phyloP scores from a whole-genome alignment of 2,888 invertebrate genomes.

The Agapostemon virescens region DNA sequence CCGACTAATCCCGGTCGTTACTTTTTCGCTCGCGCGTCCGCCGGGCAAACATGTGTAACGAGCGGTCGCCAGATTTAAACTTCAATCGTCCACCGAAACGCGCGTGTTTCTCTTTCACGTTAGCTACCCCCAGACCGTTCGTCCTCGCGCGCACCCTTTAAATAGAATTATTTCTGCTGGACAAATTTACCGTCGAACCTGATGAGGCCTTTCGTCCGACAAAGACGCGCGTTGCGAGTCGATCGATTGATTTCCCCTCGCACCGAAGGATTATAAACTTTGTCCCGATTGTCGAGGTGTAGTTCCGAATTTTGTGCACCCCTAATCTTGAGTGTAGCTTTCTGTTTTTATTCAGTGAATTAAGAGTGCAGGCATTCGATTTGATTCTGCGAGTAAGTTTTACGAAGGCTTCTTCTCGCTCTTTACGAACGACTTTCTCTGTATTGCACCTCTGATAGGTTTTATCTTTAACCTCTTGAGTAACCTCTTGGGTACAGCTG shows the following conservation, averaged over 20 bases:
- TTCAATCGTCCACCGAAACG: constrained; percentile 1
- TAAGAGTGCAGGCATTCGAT: background rate
- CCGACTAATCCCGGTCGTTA: constrained; percentile 41
- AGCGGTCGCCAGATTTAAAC: constrained; percentile 35
- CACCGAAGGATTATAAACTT: background rate
- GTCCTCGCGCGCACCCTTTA: constrained; percentile 1
- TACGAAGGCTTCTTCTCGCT: too few species aligned
- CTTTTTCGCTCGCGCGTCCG: constrained; percentile 23
- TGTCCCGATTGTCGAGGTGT: background rate
- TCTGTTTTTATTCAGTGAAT: background rate
- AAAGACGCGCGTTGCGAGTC: background rate
- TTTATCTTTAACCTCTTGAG: too few species aligned
- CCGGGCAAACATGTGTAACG: constrained; percentile 40
- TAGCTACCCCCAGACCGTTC: background rate
- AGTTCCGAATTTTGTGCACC: background rate
- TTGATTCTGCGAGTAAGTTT: too few species aligned
- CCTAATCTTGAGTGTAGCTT: background rate
- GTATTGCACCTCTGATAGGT: too few species aligned
- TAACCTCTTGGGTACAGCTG: too few species aligned
- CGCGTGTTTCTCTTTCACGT: constrained; percentile 32
- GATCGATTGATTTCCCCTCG: background rate
- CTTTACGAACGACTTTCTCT: too few species aligned
- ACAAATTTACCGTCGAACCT: background rate
- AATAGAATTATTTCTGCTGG: constrained; percentile 22
- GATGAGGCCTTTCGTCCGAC: background rate